Evolutionary conservation across 2,888 invertebrate species (phyloP).

Genomic region (Harpagoxenus sublaevis): DNA sequence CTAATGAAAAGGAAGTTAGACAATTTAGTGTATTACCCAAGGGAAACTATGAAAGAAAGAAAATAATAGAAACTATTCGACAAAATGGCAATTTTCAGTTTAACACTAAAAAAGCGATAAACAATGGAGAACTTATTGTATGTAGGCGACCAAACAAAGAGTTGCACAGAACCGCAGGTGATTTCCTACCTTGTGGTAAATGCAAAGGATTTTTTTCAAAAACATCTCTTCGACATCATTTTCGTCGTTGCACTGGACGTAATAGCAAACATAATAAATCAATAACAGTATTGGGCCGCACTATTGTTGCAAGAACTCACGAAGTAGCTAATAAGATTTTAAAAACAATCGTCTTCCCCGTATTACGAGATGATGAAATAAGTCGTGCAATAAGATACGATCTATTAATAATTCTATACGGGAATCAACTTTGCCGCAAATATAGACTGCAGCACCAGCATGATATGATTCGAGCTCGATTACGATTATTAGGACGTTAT

Average conservation of each 20-base stretch:
- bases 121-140: not conserved
- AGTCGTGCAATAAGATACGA: not conserved
- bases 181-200: conserved; percentile 7
- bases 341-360: not conserved
- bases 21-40: not conserved
- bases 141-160: not conserved
- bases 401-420: not conserved
- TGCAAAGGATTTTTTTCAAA: not conserved
- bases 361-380: not conserved
- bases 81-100: not conserved
- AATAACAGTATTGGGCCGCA: not conserved
- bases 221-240: not conserved
- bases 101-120: not conserved
- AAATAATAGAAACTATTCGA: not conserved
- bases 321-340: not conserved
- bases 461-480: not conserved
- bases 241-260: not conserved
- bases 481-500: not conserved
- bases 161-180: not conserved
- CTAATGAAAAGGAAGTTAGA: not conserved
- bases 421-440: not conserved
- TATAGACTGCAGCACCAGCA: not conserved
- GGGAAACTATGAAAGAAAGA: not conserved
- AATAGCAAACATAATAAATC: not conserved
- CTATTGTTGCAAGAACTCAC: not conserved